Base-by-base conservation (phyloP, 2,888 invertebrate genomes). In the Listrodromus nycthemerus region DNA sequence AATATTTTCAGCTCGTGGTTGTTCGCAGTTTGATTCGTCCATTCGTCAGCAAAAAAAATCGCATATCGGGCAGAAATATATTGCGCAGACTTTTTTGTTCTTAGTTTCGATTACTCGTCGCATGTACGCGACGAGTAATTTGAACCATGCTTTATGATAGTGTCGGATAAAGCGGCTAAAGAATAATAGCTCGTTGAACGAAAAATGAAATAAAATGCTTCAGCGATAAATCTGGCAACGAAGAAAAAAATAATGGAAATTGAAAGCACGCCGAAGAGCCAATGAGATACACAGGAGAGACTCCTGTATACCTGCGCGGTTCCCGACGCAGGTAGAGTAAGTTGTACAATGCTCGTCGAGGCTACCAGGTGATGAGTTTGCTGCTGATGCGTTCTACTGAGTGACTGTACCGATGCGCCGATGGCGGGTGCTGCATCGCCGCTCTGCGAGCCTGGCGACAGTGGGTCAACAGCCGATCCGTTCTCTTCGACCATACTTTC, bases 401-500 rank as follows among this genome's bases (percentile, higher is more conserved):
- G 88, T 86, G 92, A 91, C 89, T 93, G 94, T 95, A 95, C 95
- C 94, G 95, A 95, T 87, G 95, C 95, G 88, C 94, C 94, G 87
- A 95, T 94, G 77, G 94, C 94, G 71, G 94, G 94, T 82, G 91
- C 91, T 33, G 94, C 93, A 83, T 94, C 93, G 70, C 92, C 92
- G 86, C 93, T 94, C 88, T 94, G 94, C 83, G 95, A 94, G 85
- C 95, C 94, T 86, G 94, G 94, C 83, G 95, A 94, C 91, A 95
- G 92, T 87, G 95, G 95, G 94, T 95, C 95, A 89, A 94, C 92
- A 91, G 94, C 94, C 93, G 95, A 95, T 92, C 97, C 97, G 94
- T 97, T 97, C 95, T 98, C 98, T 95, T 98, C 97, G 94, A 97
- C 97, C 96, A 98, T 97, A 95, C 97, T 96, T 95, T 97, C 97